Evolutionary conservation across 2,113 vertebrate genomes (phyloP), one percentile per base, ranked within the genome.

Genomic region (Salvator merianae): DNA sequence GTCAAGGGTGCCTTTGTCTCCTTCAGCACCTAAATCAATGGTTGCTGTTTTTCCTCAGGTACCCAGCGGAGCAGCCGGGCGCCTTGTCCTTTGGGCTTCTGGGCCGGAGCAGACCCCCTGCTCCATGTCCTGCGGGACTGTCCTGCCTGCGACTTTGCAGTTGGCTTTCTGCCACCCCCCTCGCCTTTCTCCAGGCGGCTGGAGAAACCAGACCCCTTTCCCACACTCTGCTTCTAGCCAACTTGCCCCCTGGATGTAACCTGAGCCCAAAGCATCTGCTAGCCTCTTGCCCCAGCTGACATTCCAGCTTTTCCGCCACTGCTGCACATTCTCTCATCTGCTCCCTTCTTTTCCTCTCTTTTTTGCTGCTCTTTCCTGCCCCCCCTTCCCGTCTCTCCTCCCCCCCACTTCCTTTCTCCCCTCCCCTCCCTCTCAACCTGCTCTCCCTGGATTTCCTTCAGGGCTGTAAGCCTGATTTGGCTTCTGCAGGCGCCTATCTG

Each of bases 191-290:
- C 9, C 69, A 32, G 7, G 36, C 65, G 10, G 38, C 30, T 68
- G 77, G 59, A 79, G 86, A 87, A 87, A 83, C 55, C 43, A 55
- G 24, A 69, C 50, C n/a, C 70, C 34, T 80, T 84, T 84, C 86
- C 82, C 82, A 83, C 76, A 79, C 62, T 79, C 69, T 59, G 50
- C 71, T 47, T 77, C 53, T 36, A 5, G 24, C 84, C 84, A 86
- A 28, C 85, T 65, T 75, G 79, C 83, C 69, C 2, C 10, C 1
- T 34, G 4, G 50, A 30, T 1, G 1, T 74, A 55, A 0, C 2
- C 0, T 0, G 88, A 86, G 77, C 85, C 79, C 1, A 1, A 79
- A 68, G 86, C 73, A 83, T 87, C 90, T 74, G 76, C 0, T 0
- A 24, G 72, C 53, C 83, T n/a, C 70, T 24, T 0, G 7, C 4